phyloP scores from a whole-genome alignment of 2,888 invertebrate species.

The Lithophane leautieri region DNA sequence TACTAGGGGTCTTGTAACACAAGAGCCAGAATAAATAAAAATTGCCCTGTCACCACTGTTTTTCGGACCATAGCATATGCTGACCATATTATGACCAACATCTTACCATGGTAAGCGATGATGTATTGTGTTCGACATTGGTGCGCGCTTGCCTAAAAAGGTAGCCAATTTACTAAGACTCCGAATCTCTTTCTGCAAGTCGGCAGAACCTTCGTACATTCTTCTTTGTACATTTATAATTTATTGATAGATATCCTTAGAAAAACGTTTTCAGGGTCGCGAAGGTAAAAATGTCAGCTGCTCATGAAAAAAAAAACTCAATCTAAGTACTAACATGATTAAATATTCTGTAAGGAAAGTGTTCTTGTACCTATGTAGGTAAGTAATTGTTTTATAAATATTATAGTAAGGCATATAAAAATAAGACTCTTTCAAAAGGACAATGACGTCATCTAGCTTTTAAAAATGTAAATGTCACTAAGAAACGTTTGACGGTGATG shows the following conservation, averaged over 20 bases:
- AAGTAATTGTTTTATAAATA: neutral
- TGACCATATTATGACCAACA: too few relatives aligned
- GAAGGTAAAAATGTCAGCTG: conserved; percentile 6
- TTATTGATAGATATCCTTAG: neutral
- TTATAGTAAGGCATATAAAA: neutral
- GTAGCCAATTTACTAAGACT: too few relatives aligned
- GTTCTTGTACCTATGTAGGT: neutral
- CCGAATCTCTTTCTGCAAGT: too few relatives aligned
- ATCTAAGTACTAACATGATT: neutral
- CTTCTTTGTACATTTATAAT: conserved; percentile 13
- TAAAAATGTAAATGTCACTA: too few relatives aligned
- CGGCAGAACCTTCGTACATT: neutral
- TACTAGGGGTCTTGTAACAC: too few relatives aligned
- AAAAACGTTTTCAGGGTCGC: conserved; percentile 10
- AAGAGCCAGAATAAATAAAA: too few relatives aligned
- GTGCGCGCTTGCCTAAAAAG: too few relatives aligned
- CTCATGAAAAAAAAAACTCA: neutral
- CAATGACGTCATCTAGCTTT: too few relatives aligned
- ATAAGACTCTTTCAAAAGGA: neutral
- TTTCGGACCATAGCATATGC: too few relatives aligned
- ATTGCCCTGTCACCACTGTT: too few relatives aligned
- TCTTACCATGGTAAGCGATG: too few relatives aligned
- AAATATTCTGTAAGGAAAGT: neutral
- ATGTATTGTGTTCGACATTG: too few relatives aligned
- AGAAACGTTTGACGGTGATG: neutral